These are phyloP conservation scores for Pelmatolapia mariae DNA, from an alignment of 2,113 vertebrate species.

Conservation along the genomic window DNA sequence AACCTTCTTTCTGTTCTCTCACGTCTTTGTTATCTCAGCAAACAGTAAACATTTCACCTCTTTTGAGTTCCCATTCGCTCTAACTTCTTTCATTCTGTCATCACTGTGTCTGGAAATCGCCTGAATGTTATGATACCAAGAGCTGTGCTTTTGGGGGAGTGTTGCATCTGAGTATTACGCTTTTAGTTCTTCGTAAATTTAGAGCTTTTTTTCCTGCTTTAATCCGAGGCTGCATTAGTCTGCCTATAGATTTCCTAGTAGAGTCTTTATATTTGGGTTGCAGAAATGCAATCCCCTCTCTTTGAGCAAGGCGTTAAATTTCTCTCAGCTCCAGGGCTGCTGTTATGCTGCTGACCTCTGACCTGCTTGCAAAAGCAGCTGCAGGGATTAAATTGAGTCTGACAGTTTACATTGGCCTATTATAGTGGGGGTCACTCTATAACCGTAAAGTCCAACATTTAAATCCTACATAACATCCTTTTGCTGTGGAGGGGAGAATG, in stretches of 20 bases:
- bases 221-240: not conserved
- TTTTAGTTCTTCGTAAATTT: not conserved
- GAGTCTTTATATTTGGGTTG: not conserved
- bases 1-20: not conserved
- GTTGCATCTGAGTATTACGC: not conserved
- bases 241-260: not conserved
- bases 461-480: not conserved
- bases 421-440: not conserved
- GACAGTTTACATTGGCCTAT: conserved; percentile 28
- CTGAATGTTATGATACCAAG: not conserved
- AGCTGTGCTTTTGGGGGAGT: not conserved
- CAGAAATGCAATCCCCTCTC: not conserved
- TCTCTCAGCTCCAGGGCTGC: not conserved
- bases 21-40: not conserved
- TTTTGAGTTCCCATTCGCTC: not conserved
- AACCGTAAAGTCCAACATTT: not conserved
- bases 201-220: not conserved
- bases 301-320: not conserved
- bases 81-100: not conserved
- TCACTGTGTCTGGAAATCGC: not conserved
- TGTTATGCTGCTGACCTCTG: not conserved
- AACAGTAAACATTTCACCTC: not conserved
- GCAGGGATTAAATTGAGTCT: conserved; percentile 6
- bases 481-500: not conserved
- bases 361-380: not conserved